Evolutionary conservation across 2,888 invertebrate species (phyloP), one percentile per base, ranked within the genome.

Genomic region (Coenonympha glycerion): DNA sequence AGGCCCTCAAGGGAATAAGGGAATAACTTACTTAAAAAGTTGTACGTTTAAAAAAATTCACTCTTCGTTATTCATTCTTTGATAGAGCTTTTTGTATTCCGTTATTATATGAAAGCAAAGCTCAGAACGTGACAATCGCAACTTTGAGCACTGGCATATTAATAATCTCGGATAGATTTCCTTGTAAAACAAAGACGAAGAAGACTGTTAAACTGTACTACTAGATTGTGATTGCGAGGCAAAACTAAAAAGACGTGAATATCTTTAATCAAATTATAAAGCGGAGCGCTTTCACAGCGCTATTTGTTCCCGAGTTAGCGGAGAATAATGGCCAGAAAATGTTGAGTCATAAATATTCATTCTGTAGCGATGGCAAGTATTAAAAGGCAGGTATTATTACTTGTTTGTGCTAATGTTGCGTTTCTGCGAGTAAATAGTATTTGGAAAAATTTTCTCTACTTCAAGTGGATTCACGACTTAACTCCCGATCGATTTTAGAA

Each of bases 281-380:
- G 19, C 47, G 46, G 46, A 53, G 46, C 36, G 30, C 40, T 53
- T 47, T 18, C 53, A 46, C 44, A 47, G 13, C 26, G 37, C 49
- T 55, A 55, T 55, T 55, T 55, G 47, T 49, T 52, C 34, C 15
- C 52, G 15, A 45, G 49, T 40, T 51, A 48, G 45, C 52, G 36
- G 51, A 54, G 51, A 46, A 46, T 54, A 54, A 54, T 54, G 26
- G 44, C 42, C 24, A 33, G 47, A 49, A 40, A 44, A 52, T 34
- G 42, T 49, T 28, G 44, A 52, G 19, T 52, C 37, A 44, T 52
- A 55, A 55, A 55, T 55, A 49, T 52, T 47, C 39, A 49, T 44
- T 55, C 44, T 36, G 42, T 50, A 30, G 50, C 50, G 34, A 54
- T 51, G 47, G 47, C 42, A 52, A 47, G 47, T 54, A 45, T 50